Percentiles rank a stretch among this genome's conserved stretches.
Evolutionary conservation across 2,113 vertebrate genomes (phyloP).

Genomic region (Sebastes schlegelii): DNA sequence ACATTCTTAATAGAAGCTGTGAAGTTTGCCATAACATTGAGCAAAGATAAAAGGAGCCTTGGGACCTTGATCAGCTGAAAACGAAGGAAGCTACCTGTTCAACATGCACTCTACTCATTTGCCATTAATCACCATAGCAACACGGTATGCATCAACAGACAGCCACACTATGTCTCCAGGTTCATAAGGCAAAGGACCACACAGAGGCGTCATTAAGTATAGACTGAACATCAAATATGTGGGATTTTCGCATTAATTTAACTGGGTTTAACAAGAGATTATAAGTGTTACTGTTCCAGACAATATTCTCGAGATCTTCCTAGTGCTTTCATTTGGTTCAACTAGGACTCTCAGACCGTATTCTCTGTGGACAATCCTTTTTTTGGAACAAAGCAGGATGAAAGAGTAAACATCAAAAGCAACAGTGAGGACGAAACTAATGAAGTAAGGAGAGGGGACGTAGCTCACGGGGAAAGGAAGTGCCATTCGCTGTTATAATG

Average conservation of each 20-base stretch:
- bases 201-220: not conserved
- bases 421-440: constrained; percentile 6
- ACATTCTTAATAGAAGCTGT: not conserved
- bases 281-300: not conserved
- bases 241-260: constrained; percentile 10
- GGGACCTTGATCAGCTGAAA: constrained; percentile 44
- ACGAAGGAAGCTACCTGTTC: constrained; percentile 18
- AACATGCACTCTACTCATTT: constrained; percentile 44
- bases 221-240: not conserved
- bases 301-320: constrained; percentile 6
- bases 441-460: constrained; percentile 1
- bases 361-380: constrained; percentile 13
- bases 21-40: not conserved
- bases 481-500: not conserved
- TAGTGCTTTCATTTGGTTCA: constrained; percentile 8
- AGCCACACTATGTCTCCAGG: not conserved
- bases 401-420: constrained; percentile 34
- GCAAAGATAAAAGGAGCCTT: constrained; percentile 41
- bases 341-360: not conserved
- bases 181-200: constrained; percentile 19
- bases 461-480: not conserved
- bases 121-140: constrained; percentile 63
- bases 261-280: constrained; percentile 14
- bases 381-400: constrained; percentile 17
- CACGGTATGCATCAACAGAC: constrained; percentile 28